These are phyloP conservation scores for Galeopsomyia nigrocyanea DNA, from an alignment of 2,888 invertebrate species.

Conservation along the genomic window DNA sequence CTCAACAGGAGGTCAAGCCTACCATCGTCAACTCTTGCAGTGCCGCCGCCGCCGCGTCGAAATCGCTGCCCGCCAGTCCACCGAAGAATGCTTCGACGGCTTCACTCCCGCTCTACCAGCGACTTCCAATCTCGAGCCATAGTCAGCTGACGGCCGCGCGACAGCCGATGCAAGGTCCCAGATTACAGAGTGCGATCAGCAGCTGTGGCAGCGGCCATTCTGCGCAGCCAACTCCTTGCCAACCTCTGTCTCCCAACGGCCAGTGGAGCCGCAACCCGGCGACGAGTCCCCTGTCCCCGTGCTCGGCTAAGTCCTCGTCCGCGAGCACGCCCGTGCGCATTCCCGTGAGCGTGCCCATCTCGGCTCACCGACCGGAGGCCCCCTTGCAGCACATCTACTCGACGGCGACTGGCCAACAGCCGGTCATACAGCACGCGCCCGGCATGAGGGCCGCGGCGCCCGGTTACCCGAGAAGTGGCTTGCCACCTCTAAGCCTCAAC, in stretches of 20 bases:
- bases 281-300: slow-evolving; percentile 55
- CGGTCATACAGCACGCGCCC: slow-evolving; percentile 66
- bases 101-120: slow-evolving; percentile 61
- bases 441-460: slow-evolving; percentile 65
- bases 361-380: slow-evolving; percentile 61
- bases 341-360: slow-evolving; percentile 63
- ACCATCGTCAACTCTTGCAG: background rate
- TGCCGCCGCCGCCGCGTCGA: slow-evolving; percentile 28
- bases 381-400: slow-evolving; percentile 63
- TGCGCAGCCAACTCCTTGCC: slow-evolving; percentile 58
- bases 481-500: slow-evolving; percentile 64
- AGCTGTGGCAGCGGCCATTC: slow-evolving; percentile 41
- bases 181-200: slow-evolving; percentile 56
- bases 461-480: slow-evolving; percentile 63
- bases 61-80: slow-evolving; percentile 34
- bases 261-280: slow-evolving; percentile 61
- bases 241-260: slow-evolving; percentile 63
- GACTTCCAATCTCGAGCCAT: slow-evolving; percentile 62
- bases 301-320: slow-evolving; percentile 54
- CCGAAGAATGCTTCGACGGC: slow-evolving; percentile 43
- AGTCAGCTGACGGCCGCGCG: slow-evolving; percentile 61
- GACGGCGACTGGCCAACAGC: slow-evolving; percentile 64
- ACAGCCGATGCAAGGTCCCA: slow-evolving; percentile 59
- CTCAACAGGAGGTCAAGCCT: background rate
- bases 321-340: slow-evolving; percentile 57